Conservation (phyloP, 2,113 vertebrate genomes). For the Grammomys surdaster region DNA sequence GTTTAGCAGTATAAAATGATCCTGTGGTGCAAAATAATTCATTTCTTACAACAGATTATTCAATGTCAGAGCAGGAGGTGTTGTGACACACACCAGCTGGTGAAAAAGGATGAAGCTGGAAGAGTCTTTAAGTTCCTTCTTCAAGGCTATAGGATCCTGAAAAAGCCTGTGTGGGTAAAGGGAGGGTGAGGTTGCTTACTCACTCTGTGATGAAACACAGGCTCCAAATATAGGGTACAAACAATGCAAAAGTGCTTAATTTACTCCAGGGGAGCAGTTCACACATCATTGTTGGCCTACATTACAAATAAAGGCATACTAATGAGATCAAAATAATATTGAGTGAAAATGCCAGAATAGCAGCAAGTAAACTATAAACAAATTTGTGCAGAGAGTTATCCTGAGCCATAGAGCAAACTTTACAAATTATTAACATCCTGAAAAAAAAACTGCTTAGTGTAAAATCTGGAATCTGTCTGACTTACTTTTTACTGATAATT, state of each 20-base stretch:
- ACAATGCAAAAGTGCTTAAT: conserved; percentile 58
- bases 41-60: not conserved
- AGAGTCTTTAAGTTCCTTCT: not conserved
- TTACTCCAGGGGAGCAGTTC: conserved; percentile 64
- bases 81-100: not conserved
- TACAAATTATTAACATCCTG: not conserved
- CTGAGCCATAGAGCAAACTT: not conserved
- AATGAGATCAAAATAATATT: conserved; percentile 56
- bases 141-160: not conserved
- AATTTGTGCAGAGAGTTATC: not conserved
- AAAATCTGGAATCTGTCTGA: not conserved
- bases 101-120: not conserved
- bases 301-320: conserved; percentile 62
- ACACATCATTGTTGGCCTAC: conserved; percentile 26
- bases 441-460: not conserved
- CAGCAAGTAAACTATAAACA: not conserved
- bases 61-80: not conserved
- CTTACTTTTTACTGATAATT: conserved; percentile 40
- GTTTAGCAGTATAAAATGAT: not conserved
- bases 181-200: not conserved
- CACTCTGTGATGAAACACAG: not conserved
- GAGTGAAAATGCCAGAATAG: conserved; percentile 50
- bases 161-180: not conserved
- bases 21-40: not conserved
- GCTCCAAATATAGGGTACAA: conserved; percentile 1